Base-by-base conservation (phyloP, 2,797 vertebrate species). In the Spinus olivaceus region DNA sequence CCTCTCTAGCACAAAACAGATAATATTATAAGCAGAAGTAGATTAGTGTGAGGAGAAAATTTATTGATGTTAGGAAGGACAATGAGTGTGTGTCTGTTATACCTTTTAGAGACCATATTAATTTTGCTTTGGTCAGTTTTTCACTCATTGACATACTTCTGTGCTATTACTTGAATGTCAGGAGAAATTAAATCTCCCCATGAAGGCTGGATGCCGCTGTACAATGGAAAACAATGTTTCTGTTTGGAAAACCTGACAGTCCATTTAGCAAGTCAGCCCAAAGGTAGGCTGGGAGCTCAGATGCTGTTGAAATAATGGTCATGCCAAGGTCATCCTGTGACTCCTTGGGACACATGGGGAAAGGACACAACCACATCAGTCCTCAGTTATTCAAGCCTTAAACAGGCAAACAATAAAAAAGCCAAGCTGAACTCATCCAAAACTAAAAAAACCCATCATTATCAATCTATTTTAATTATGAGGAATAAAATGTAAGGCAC, bases 1-100 rank as follows among this genome's bases (percentile, higher is more conserved):
- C 76, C 70, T 95, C 71, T 93, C 9, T 77, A 81, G 76, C 76
- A 90, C 80, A 94, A 97, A 94, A 65, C 81, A 95, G 93, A 97
- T 89, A 91, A 90, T 93, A 93, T 88, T 92, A 86, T 82, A 89
- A 90, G 73, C 88, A 95, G 83, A 96, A 95, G 59, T 90, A 95
- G 70, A 73, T 85, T 71, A 81, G 50, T 86, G n/a, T 49, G 70
- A 88, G 39, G 33, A 91, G 77, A 78, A 88, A 81, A 93, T 69
- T 6, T 60, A 76, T 83, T 0, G 2, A 27, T 16, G 35, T 86
- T 7, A 33, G 63, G 44, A 24, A 92, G 90, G 57, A 82, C 35
- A 91, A 19, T 59, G 35, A 44, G 33, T 56, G 33, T 85, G 14
- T 66, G 11, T 77, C 78, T 74, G 15, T 69, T 87, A 41, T 7